Base-by-base conservation (phyloP, 92 coral and sea anemone species). In the Metridium senile region DNA sequence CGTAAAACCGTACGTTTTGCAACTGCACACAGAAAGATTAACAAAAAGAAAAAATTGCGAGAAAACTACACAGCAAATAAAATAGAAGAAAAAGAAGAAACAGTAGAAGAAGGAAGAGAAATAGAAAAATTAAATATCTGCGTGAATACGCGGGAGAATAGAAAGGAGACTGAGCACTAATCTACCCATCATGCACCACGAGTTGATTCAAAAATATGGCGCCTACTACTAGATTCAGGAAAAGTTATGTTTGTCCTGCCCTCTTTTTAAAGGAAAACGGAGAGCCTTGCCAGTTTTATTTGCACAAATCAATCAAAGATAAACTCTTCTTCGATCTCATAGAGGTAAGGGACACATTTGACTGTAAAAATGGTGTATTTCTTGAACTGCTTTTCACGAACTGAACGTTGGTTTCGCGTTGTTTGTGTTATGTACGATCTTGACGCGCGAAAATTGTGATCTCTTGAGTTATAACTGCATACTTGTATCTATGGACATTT, bases 221-320 rank as follows among this genome's bases (percentile, higher is more conserved):
- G 65, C 3, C 65, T 22, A n/a, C 30, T 22, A 16, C 9, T 3
- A 13, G 8, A 13, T 2, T 9, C 61, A 9, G 17, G 61, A 9
- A 9, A n/a, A 59, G 30, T 22, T 59, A 59, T 59, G 76, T 71
- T 32, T 58, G 67, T 58, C 78, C 68, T 16, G 51, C 33, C 31
- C 43, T 58, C 25, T 73, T 73, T 58, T 32, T 73, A 3, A 18
- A 73, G n/a, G 78, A 73, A 73, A 58, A 73, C 57, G 78, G 78
- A 0, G 68, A 34, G 27, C 78, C 78, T 2, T 9, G 56, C 29
- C 16, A 73, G 54, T 73, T 73, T 28, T 63, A 23, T n/a, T 19
- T 63, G 20, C 43, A 63, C 17, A 31, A 29, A 63, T 19, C 11
- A 7, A 59, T 13, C 26, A 59, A 59, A 59, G 65, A 59, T 26